A percentile compares a stretch with the other conserved stretches of the same genome.
Conservation (phyloP, 1,140 invertebrate genomes). For the Andricus grossulariae region DNA sequence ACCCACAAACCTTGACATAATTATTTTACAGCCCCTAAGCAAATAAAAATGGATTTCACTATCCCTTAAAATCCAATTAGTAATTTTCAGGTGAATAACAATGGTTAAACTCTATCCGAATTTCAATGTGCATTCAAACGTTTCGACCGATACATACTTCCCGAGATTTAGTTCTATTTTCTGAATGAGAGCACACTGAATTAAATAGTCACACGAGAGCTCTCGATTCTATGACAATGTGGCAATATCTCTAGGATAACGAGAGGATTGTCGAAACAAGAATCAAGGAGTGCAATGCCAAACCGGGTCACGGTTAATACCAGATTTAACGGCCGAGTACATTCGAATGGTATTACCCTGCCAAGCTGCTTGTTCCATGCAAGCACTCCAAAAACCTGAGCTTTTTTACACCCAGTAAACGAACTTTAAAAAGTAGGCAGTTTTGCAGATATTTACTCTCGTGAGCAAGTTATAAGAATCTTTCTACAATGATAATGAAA, state of each 20-base stretch:
- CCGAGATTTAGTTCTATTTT: not conserved
- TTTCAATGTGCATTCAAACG: not conserved
- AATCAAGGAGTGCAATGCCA: conserved; percentile 17
- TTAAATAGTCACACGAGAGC: not conserved
- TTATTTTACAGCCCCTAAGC: too few relatives aligned
- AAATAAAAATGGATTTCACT: too few relatives aligned
- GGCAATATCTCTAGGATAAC: conserved; percentile 1
- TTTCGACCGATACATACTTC: not conserved
- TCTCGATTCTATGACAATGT: conserved; percentile 9
- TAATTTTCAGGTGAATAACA: not conserved
- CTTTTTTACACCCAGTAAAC: conserved; percentile 12
- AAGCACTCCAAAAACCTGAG: conserved; percentile 22
- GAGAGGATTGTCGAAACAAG: conserved; percentile 18
- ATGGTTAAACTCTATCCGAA: not conserved
- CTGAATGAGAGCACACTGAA: not conserved
- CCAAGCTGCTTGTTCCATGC: not conserved
- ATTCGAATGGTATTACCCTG: not conserved
- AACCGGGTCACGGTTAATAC: conserved; percentile 18
- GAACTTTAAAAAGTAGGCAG: not conserved
- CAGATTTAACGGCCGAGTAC: conserved; percentile 10
- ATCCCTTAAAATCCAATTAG: too few relatives aligned
- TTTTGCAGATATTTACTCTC: not conserved
- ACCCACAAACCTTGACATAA: too few relatives aligned
- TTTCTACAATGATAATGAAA: too few relatives aligned
- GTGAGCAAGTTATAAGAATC: not conserved